These are phyloP conservation scores for Caenorhabditis becei DNA, from an alignment of 2,888 invertebrate species.

Conservation along the genomic window DNA sequence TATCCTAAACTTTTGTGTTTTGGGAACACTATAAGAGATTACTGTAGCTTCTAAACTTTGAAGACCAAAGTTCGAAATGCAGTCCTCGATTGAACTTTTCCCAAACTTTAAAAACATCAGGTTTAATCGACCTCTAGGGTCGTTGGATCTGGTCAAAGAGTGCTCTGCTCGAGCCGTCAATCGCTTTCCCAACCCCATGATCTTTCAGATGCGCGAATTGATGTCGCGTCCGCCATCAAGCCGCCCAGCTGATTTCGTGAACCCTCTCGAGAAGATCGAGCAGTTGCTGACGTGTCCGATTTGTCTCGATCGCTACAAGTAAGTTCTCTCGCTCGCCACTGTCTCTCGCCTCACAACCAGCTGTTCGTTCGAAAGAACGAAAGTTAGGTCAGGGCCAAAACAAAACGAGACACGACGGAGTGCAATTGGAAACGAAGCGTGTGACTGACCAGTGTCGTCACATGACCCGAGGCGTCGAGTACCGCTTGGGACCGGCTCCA, in stretches of 20 bases:
- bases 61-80: too few relatives aligned
- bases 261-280: conserved; percentile 85
- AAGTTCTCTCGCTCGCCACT: conserved; percentile 33
- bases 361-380: conserved; percentile 45
- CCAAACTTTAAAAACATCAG: too few relatives aligned
- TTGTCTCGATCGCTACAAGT: conserved; percentile 92
- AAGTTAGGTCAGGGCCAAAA: conserved; percentile 9
- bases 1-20: too few relatives aligned
- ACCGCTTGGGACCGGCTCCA: conserved; percentile 30
- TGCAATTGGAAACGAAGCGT: conserved; percentile 25
- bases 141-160: too few relatives aligned
- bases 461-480: conserved; percentile 46
- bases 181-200: conserved; percentile 22
- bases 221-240: conserved; percentile 69
- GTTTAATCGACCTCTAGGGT: too few relatives aligned
- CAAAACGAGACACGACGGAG: conserved; percentile 9
- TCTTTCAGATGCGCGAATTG: conserved; percentile 70
- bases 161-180: too few relatives aligned
- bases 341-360: conserved; percentile 32
- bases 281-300: conserved; percentile 98
- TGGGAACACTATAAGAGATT: too few relatives aligned
- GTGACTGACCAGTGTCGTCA: conserved; percentile 55
- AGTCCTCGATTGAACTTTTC: too few relatives aligned
- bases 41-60: too few relatives aligned
- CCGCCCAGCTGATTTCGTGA: conserved; percentile 76